These are phyloP conservation scores for Stenoptilia bipunctidactyla DNA, from an alignment of 2,888 invertebrate genomes.

Conservation along the genomic window DNA sequence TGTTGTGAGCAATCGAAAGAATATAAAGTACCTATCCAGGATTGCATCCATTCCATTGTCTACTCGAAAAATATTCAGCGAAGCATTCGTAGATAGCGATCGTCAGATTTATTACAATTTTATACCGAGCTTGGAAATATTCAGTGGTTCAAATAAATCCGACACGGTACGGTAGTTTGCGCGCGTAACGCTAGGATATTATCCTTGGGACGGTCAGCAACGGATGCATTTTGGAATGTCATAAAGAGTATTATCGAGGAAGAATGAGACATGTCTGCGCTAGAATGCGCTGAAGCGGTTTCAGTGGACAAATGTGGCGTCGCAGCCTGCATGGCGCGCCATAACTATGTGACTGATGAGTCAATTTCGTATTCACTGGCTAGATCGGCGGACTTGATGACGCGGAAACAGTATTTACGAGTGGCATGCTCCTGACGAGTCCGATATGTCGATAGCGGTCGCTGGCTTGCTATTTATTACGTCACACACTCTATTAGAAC, in stretches of 20 bases:
- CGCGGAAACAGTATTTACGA: conserved; percentile 55
- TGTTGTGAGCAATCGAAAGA: conserved; percentile 37
- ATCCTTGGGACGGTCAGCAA: conserved; percentile 35
- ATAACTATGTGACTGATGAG: conserved; percentile 18
- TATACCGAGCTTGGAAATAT: conserved; percentile 31
- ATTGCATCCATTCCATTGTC: conserved; percentile 18
- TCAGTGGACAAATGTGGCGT: conserved; percentile 26
- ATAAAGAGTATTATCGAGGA: conserved; percentile 35
- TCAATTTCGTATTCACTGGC: conserved; percentile 19
- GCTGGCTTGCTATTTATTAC: conserved; percentile 29
- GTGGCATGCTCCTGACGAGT: conserved; percentile 27
- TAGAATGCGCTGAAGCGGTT: conserved; percentile 25
- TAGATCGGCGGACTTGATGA: conserved; percentile 36
- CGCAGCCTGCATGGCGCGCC: conserved; percentile 40
- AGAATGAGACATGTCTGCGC: conserved; percentile 30
- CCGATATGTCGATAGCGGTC: conserved; percentile 48
- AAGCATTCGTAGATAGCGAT: conserved; percentile 28
- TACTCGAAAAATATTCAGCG: conserved; percentile 32
- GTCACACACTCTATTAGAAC: conserved; percentile 35
- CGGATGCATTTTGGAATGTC: conserved; percentile 26
- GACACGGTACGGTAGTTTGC: conserved; percentile 35
- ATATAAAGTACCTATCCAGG: conserved; percentile 23
- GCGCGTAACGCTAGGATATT: conserved; percentile 30
- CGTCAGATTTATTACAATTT: conserved; percentile 35
- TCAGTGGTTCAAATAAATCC: conserved; percentile 40